phyloP scores from a whole-genome alignment of 2,888 invertebrate species.

The Pyrochroa serraticornis region DNA sequence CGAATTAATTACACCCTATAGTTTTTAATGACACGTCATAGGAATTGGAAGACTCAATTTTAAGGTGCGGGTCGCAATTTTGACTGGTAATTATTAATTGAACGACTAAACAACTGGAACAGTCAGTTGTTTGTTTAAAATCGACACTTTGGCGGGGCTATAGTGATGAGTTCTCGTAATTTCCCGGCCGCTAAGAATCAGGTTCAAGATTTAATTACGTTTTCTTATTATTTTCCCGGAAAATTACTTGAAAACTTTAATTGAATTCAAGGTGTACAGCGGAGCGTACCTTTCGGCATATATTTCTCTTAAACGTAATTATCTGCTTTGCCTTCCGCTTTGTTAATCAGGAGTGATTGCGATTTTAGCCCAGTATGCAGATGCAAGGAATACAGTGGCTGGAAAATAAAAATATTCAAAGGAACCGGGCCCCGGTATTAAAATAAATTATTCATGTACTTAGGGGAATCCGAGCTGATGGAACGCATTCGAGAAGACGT shows the following conservation, averaged over 20 bases:
- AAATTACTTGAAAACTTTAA: constrained; percentile 10
- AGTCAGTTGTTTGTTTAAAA: not conserved
- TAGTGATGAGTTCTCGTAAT: not conserved
- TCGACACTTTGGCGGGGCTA: not conserved
- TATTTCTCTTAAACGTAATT: not conserved
- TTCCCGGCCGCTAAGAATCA: not conserved
- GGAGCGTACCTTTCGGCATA: not conserved
- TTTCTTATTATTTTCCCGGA: not conserved
- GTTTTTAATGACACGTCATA: too few relatives aligned
- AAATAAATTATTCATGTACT: constrained; percentile 33
- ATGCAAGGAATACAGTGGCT: not conserved
- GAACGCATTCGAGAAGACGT: constrained; percentile 20
- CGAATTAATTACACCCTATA: too few relatives aligned
- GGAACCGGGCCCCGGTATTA: constrained; percentile 8
- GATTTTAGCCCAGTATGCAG: not conserved
- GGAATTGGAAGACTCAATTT: too few relatives aligned
- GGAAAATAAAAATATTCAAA: constrained; percentile 4
- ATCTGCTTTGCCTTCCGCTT: not conserved
- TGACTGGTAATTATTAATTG: not conserved
- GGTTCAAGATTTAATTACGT: constrained; percentile 4
- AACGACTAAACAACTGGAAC: too few relatives aligned
- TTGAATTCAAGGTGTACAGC: not conserved
- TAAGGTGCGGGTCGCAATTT: too few relatives aligned
- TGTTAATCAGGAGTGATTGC: too few relatives aligned
- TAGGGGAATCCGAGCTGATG: constrained; percentile 25